Evolutionary conservation across 2,888 invertebrate species (phyloP).

Genomic region (Stenchaetothrips biformis): DNA sequence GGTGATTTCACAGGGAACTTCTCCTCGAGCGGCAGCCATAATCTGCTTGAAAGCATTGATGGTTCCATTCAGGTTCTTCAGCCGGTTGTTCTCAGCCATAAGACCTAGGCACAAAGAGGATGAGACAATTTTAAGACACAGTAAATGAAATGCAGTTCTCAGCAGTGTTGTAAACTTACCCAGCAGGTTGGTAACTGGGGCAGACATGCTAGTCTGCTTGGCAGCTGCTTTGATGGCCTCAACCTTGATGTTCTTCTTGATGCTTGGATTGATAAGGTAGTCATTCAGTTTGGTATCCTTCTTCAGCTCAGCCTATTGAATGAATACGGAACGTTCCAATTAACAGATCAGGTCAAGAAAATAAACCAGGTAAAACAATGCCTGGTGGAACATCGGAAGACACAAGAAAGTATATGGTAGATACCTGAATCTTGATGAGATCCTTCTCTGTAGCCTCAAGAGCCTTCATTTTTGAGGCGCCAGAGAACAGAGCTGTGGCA

Average conservation of each 20-base stretch:
- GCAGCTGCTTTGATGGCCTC: constrained; percentile 65
- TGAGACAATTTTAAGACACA: neutral
- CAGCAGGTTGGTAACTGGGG: constrained; percentile 74
- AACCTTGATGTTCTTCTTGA: constrained; percentile 73
- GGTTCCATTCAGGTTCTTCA: constrained; percentile 71
- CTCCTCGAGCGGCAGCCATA: constrained; percentile 95
- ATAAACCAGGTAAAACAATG: neutral
- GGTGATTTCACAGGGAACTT: constrained; percentile 81
- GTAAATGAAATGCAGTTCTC: neutral
- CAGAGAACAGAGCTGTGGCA: constrained; percentile 93
- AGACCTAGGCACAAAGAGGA: constrained; percentile 46
- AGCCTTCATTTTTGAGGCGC: constrained; percentile 82
- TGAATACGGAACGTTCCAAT: neutral
- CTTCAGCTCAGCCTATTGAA: constrained; percentile 57
- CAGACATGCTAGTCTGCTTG: constrained; percentile 51
- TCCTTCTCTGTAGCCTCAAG: constrained; percentile 91
- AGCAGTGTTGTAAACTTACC: constrained; percentile 42
- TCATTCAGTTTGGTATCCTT: constrained; percentile 70
- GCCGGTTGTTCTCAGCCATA: constrained; percentile 91
- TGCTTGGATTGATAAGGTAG: constrained; percentile 78
- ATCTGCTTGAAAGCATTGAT: constrained; percentile 80
- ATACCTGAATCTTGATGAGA: constrained; percentile 65
- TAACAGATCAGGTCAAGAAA: neutral
- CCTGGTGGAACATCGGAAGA: no score
- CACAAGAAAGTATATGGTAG: neutral